Base-by-base conservation (phyloP, 2,113 vertebrate genomes). In the Astatoreochromis straeleni region DNA sequence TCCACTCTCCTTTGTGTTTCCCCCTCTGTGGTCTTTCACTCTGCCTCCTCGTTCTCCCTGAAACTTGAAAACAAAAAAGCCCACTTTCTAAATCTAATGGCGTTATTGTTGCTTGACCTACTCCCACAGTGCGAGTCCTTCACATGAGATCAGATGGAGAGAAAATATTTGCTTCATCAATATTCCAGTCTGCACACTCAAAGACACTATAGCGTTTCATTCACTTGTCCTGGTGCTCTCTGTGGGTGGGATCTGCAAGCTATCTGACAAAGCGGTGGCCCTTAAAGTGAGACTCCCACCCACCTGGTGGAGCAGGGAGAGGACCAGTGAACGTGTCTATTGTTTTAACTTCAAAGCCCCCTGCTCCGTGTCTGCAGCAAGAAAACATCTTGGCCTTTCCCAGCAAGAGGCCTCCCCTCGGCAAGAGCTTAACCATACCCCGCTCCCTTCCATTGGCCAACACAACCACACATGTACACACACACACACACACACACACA, bases 281-380 rank as follows among this genome's bases (percentile, higher is more conserved):
- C 85, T 35, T 33, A 75, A 73, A 81, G 38, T 58, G 51, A 91
- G 87, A 86, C 83, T 82, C 89, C 88, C 87, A 87, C 90, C 88
- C 93, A 92, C 91, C 90, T 92, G 90, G 83, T 86, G 2, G 75
- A 85, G 42, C 83, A 31, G 80, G 63, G 80, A 9, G 35, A 68
- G 17, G 80, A 70, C 49, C 82, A 81, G 40, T 81, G 83, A 92
- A 89, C 82, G 11, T 87, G 89, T 80, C 84, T 88, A 70, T 94
- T 93, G 93, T 92, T 90, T 92, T 83, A 78, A 90, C 85, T 92
- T 93, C 90, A 94, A 91, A 95, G 91, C 79, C 73, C 51, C 14
- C 31, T 21, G 80, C 82, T 73, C 31, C 7, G 33, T 10, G 78
- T 87, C 86, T 89, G 73, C 75, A 51, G 89, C 42, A 82, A 88